Percentiles rank a stretch among this genome's conserved stretches.
These are phyloP conservation scores for Chrysochloris asiatica DNA, from an alignment of 2,113 vertebrate species.

Conservation along the genomic window DNA sequence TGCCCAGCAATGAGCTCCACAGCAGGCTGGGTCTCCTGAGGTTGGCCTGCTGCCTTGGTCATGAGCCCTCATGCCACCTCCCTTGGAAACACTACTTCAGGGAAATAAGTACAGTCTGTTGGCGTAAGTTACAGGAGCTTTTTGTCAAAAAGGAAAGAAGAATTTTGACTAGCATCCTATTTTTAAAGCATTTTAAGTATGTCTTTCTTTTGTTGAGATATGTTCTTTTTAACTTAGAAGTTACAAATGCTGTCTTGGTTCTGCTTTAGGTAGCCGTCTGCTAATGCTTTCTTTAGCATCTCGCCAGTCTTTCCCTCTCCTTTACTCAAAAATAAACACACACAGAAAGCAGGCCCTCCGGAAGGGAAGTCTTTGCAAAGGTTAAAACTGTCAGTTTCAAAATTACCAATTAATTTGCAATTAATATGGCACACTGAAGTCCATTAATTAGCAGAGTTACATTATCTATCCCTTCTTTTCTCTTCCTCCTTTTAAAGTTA, in stretches of 20 bases:
- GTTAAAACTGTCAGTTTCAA: background rate
- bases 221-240: background rate
- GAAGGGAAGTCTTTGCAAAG: background rate
- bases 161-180: background rate
- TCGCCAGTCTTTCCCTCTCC: background rate
- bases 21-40: background rate
- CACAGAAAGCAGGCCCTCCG: background rate
- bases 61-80: background rate
- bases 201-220: constrained; percentile 26
- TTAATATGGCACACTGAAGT: constrained; percentile 13
- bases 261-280: background rate
- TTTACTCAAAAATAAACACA: background rate
- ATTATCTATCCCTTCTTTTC: background rate
- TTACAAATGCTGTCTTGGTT: constrained; percentile 40
- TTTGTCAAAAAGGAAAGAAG: constrained; percentile 40
- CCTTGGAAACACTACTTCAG: constrained; percentile 34
- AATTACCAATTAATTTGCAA: background rate
- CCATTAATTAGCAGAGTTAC: constrained; percentile 34
- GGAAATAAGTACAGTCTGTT: constrained; percentile 43
- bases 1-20: background rate
- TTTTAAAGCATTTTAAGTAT: constrained; percentile 34
- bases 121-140: background rate
- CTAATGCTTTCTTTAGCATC: background rate
- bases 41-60: background rate
- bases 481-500: background rate